Evolutionary conservation across 2,888 invertebrate genomes (phyloP).

Genomic region (Deroplatys truncata): DNA sequence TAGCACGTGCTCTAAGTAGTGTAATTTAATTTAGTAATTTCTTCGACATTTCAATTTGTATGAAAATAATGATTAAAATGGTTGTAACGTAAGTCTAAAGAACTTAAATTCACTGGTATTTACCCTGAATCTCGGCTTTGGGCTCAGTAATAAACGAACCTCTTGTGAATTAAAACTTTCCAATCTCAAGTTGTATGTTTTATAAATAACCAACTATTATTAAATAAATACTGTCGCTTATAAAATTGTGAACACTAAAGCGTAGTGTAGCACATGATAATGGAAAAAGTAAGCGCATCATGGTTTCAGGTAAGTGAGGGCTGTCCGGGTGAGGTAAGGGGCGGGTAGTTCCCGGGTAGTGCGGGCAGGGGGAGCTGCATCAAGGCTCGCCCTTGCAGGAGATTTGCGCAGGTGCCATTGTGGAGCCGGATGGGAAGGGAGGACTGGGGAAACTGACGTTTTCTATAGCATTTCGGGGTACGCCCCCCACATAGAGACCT

Average conservation of each 20-base stretch:
- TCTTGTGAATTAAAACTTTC: too few species aligned
- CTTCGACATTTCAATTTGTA: too few species aligned
- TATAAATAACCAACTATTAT: too few species aligned
- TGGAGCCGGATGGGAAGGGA: neutral
- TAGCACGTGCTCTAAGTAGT: too few species aligned
- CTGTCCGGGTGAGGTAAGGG: neutral
- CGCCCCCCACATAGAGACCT: conserved; percentile 4
- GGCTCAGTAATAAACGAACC: too few species aligned
- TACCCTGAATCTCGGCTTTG: too few species aligned
- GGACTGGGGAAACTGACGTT: neutral
- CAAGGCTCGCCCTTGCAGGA: conserved; percentile 7
- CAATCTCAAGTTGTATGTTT: too few species aligned
- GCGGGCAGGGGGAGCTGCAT: neutral
- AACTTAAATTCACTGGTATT: too few species aligned
- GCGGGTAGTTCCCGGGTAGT: neutral
- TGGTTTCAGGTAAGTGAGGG: neutral
- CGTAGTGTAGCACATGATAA: neutral
- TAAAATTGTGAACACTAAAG: neutral
- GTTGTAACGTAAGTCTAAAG: too few species aligned
- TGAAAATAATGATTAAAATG: too few species aligned
- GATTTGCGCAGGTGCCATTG: conserved; percentile 12
- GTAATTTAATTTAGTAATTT: too few species aligned
- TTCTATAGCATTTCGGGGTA: conserved; percentile 16
- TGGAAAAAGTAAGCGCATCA: neutral
- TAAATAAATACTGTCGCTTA: neutral